phyloP scores from a whole-genome alignment of 2,888 invertebrate genomes.

The Lasius platythorax region DNA sequence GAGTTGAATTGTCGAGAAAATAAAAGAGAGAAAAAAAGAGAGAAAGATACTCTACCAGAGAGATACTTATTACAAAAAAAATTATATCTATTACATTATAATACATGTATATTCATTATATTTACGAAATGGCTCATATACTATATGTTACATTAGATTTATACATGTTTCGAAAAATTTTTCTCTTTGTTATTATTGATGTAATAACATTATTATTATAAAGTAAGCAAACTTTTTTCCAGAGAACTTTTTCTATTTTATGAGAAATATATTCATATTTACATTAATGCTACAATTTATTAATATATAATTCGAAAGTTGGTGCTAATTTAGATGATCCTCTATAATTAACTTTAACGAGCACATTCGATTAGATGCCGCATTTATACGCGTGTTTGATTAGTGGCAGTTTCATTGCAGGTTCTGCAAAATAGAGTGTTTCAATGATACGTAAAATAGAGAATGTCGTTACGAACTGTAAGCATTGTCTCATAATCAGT shows the following conservation, averaged over 20 bases:
- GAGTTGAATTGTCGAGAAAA: slow-evolving; percentile 19
- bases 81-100: neutral
- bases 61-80: neutral
- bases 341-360: slow-evolving; percentile 24
- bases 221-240: neutral
- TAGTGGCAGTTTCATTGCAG: slow-evolving; percentile 20
- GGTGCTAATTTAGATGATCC: slow-evolving; percentile 5
- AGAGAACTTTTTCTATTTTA: neutral
- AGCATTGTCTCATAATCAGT: slow-evolving; percentile 51
- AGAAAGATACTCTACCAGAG: neutral
- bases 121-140: neutral
- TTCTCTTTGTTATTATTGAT: neutral
- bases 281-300: neutral
- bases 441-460: slow-evolving; percentile 46
- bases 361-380: slow-evolving; percentile 1
- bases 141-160: neutral
- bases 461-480: slow-evolving; percentile 42
- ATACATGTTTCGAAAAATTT: neutral
- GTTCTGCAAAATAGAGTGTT: slow-evolving; percentile 34
- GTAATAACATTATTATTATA: neutral
- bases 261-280: neutral
- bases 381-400: slow-evolving; percentile 29
- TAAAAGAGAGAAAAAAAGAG: neutral
- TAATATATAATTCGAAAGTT: slow-evolving; percentile 27
- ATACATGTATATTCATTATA: neutral